Conservation (phyloP, 2,113 vertebrate species). For the Cyrtonyx montezumae region DNA sequence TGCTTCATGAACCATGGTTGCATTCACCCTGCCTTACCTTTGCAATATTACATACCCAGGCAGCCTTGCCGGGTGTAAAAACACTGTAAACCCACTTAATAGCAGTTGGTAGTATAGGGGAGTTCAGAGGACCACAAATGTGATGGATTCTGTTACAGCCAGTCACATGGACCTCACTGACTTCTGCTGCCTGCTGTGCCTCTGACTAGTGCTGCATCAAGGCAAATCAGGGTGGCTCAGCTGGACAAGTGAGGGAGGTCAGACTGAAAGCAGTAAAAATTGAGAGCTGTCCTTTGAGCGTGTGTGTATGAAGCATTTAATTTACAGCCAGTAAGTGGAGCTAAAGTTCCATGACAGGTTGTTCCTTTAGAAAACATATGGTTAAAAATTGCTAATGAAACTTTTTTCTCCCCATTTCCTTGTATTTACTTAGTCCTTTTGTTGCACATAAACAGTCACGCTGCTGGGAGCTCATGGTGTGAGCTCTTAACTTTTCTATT, state of each 20-base stretch:
- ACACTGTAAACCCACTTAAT: rapidly evolving
- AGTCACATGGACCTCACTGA: rapidly evolving
- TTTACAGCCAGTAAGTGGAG: conserved; percentile 81
- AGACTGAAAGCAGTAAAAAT: background rate
- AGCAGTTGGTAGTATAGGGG: background rate
- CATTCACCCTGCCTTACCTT: background rate
- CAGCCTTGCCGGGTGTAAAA: background rate
- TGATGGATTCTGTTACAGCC: rapidly evolving
- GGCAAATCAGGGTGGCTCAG: background rate
- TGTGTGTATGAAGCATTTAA: conserved; percentile 17
- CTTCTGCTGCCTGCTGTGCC: background rate
- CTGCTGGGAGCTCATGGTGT: conserved; percentile 36
- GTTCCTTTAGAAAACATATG: background rate
- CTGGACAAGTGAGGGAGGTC: background rate
- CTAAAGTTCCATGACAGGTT: conserved; percentile 69
- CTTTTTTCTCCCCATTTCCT: conserved; percentile 18
- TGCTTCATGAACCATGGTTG: background rate
- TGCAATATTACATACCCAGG: background rate
- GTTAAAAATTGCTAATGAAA: conserved; percentile 47
- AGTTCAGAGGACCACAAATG: background rate
- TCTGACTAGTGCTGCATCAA: background rate
- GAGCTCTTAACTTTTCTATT: conserved; percentile 68
- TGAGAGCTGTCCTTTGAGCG: background rate
- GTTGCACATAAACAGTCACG: conserved; percentile 39
- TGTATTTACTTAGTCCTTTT: conserved; percentile 43